A percentile compares a stretch with the other conserved stretches of the same genome.
Evolutionary conservation across 2,888 invertebrate genomes (phyloP).

Genomic region (Atethmia centrago): DNA sequence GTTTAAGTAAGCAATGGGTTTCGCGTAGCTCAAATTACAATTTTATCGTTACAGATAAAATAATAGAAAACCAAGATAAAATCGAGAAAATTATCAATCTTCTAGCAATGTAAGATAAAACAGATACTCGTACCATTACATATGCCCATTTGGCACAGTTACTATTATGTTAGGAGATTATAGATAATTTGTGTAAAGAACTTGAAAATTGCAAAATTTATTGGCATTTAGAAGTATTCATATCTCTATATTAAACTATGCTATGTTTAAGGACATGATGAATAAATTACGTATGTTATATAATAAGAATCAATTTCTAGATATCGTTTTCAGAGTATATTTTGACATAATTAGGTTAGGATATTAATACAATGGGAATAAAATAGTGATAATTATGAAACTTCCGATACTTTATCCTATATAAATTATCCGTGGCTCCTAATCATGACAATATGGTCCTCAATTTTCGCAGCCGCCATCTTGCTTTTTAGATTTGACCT

Average conservation of each 20-base stretch:
- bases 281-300: conserved; percentile 2
- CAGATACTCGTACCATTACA: neutral
- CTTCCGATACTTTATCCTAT: too few species aligned
- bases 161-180: neutral
- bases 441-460: too few species aligned
- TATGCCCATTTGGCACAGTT: neutral
- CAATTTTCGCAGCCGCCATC: too few species aligned
- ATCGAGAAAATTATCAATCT: neutral
- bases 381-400: too few species aligned
- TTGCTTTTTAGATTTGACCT: too few species aligned
- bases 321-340: neutral
- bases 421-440: too few species aligned
- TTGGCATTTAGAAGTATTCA: neutral
- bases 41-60: neutral
- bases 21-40: neutral
- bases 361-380: too few species aligned
- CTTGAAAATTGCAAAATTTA: neutral
- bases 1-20: conserved; percentile 3
- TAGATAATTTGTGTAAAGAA: conserved; percentile 3
- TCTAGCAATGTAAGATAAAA: neutral
- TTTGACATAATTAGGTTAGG: too few species aligned
- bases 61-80: conserved; percentile 5
- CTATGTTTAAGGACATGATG: neutral
- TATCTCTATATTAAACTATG: neutral
- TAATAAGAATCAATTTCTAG: neutral